Base-by-base conservation (phyloP, 2,797 vertebrate species). In the Acanthurus leucopareius region DNA sequence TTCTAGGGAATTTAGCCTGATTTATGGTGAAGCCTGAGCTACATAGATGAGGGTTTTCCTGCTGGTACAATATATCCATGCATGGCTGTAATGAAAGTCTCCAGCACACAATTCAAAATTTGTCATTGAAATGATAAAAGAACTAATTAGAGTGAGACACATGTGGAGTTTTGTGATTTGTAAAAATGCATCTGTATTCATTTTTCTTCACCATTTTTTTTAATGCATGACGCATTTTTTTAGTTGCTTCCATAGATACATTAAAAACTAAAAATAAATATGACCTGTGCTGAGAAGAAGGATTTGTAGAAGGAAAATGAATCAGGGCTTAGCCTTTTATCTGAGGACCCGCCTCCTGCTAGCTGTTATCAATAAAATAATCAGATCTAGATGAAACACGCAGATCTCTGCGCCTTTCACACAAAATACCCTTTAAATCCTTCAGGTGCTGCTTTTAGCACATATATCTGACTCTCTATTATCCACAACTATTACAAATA, bases 1-100 rank as follows among this genome's bases (percentile, higher is more conserved):
- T 93, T 93, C 92, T 67, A 92, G 91, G 91, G 91, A 93, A 90
- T 93, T 90, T 90, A 90, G 86, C 66, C 88, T 92, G 89, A 93
- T 94, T 93, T 92, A 94, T 93, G 91, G 80, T 83, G 85, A 84
- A 86, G 90, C 77, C 85, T 61, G 54, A 17, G 75, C 86, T 85
- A 71, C 86, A 86, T 72, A 84, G 79, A 92, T 84, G 82, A 93
- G 84, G 84, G 83, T 82, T 89, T 85, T 90, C 90, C 89, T 85
- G 80, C 86, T 88, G 78, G 48, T 87, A 58, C 17, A 40, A 90
- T 88, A 79, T 73, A 83, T 83, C 71, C 73, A 84, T 86, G 79
- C 72, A 73, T 45, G 75, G 74, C 61, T 85, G 42, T 88, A 90
- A 91, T 90, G 76, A 83, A 90, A 88, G 86, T 68, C 48, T 72